Evolutionary conservation across 35 echinoderm and acorn worm genomes (phyloP).

Genomic region (Antedon bifida): DNA sequence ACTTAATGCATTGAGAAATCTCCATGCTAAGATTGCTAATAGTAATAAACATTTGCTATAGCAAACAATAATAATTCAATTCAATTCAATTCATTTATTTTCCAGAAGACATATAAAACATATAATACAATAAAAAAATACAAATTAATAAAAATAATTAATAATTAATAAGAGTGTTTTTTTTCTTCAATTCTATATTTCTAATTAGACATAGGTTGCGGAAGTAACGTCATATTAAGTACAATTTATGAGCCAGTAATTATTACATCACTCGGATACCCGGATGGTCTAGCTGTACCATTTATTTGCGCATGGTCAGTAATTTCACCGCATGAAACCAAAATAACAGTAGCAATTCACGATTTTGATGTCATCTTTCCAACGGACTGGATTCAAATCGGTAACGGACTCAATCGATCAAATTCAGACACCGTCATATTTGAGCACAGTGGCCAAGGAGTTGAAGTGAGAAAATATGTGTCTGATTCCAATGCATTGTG

Average conservation of each 20-base stretch:
- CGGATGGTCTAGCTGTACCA: not conserved
- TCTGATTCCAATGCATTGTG: not conserved
- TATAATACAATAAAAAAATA: no score
- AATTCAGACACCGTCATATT: not conserved
- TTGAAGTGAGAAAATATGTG: not conserved
- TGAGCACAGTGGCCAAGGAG: not conserved
- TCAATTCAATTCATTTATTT: no score
- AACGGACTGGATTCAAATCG: not conserved
- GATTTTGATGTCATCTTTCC: not conserved
- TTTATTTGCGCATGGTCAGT: not conserved
- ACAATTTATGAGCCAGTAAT: not conserved
- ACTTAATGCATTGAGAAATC: no score
- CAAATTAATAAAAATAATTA: no score
- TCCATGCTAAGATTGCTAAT: no score
- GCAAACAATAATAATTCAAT: no score
- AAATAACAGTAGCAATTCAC: not conserved
- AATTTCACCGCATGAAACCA: not conserved
- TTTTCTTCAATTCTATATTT: no score
- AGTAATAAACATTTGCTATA: no score
- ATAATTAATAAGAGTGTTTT: no score
- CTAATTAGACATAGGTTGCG: not conserved
- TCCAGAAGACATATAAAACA: no score
- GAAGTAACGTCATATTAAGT: not conserved
- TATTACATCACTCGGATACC: not conserved
- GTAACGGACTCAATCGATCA: not conserved